These are phyloP conservation scores for Lasioglossum morio DNA, from an alignment of 2,888 invertebrate species.

Conservation along the genomic window DNA sequence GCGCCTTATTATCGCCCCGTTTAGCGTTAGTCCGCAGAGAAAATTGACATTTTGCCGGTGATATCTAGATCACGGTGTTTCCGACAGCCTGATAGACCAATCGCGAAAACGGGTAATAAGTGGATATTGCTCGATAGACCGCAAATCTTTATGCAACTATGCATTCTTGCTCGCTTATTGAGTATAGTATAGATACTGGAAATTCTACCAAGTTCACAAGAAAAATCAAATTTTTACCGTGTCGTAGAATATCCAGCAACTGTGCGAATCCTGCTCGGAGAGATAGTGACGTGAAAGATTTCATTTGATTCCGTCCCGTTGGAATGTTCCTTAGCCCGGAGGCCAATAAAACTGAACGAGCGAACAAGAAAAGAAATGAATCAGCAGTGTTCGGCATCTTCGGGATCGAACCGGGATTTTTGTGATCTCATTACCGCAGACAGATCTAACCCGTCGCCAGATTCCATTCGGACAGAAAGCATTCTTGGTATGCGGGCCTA, in stretches of 20 bases:
- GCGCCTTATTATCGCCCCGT: not conserved
- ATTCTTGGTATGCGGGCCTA: conserved; percentile 32
- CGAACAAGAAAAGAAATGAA: not conserved
- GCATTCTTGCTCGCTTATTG: not conserved
- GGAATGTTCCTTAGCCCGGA: not conserved
- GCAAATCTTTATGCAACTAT: conserved; percentile 5
- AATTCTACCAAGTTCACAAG: not conserved
- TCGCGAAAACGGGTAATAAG: conserved; percentile 1
- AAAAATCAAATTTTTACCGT: not conserved
- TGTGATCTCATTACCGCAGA: conserved; percentile 34
- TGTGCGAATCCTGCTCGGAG: not conserved
- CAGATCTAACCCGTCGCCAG: conserved; percentile 40
- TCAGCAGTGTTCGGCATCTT: not conserved
- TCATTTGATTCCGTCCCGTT: not conserved
- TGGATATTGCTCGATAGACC: not conserved
- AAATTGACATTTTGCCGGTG: conserved; percentile 2
- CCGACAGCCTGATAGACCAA: not conserved
- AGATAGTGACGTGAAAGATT: not conserved
- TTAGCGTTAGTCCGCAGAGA: not conserved
- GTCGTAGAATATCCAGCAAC: not conserved
- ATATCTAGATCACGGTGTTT: not conserved
- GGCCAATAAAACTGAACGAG: not conserved
- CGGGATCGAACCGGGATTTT: conserved; percentile 38
- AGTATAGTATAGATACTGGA: not conserved
- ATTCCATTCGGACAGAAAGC: conserved; percentile 40